Percentiles rank a stretch among this genome's conserved stretches.
phyloP scores from a whole-genome alignment of 2,113 vertebrate genomes.

The Mesoclemmys tuberculata region DNA sequence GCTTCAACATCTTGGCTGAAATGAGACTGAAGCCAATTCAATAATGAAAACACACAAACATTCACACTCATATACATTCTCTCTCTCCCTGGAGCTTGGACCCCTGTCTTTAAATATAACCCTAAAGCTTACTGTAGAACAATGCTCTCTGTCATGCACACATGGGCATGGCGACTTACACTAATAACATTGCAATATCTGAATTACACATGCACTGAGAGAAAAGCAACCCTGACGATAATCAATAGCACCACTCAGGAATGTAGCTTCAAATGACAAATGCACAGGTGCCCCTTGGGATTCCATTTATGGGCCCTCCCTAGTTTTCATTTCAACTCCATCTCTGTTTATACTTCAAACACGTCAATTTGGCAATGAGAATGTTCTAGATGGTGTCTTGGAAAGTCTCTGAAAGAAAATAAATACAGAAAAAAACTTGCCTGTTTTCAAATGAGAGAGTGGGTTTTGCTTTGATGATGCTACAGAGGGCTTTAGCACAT shows the following conservation, averaged over 20 bases:
- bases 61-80: neutral
- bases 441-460: neutral
- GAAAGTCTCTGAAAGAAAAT: neutral
- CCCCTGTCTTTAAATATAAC: neutral
- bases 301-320: neutral
- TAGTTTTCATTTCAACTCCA: neutral
- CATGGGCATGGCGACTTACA: neutral
- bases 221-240: neutral
- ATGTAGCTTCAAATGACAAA: neutral
- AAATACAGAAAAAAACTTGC: neutral
- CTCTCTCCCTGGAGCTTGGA: neutral
- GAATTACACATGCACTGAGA: neutral
- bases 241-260: neutral
- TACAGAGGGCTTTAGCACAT: neutral
- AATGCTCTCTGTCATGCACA: neutral
- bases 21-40: neutral
- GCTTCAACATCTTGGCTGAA: neutral
- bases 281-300: neutral
- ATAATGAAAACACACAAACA: neutral
- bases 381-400: neutral
- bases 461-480: neutral
- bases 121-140: neutral
- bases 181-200: neutral
- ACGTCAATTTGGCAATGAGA: neutral
- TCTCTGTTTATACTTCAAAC: neutral